Evolutionary conservation across 2,113 vertebrate species (phyloP), one percentile per base, ranked within the genome.

Genomic region (Heterocephalus glaber): DNA sequence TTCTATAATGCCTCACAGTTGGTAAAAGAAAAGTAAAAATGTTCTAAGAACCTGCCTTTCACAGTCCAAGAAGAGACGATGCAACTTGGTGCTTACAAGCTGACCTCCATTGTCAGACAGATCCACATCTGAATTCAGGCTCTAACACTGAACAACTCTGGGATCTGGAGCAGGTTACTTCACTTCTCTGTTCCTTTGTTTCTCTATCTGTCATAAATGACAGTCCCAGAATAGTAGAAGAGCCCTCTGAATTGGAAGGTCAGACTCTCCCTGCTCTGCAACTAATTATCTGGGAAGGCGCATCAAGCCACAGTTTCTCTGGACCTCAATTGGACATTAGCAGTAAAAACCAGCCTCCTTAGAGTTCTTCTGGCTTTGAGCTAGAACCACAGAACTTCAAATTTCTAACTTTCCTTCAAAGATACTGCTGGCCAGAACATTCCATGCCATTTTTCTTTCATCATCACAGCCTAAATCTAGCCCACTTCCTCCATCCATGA

Each of bases 341-440:
- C 61, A 88, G 3, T 38, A 35, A 86, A 85, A 76, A 17, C 14
- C 5, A 49, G 4, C 60, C 30, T 63, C 61, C 54, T 65, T 77
- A 47, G 38, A 41, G 6, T 47, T 93, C 38, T 61, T 47, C 74
- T n/a, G 30, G n/a, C 14, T 83, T 52, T 6, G 22, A 44, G 41
- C 30, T n/a, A 79, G 47, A 74, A 80, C 22, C 74, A 65, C 44
- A 85, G 44, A 87, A 81, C 63, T 86, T 90, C 65, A 5, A 0
- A 54, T 87, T 85, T 88, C 89, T 77, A 60, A 77, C 54, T 95
- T 82, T 49, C n/a, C 66, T 83, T 93, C 56, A 84, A 83, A 89
- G 41, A 33, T 30, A 30, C 28, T 28, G 72, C 49, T 14, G 35
- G 3, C 49, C 89, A 95, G 86, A 77, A 87, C 49, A 33, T 79